A percentile compares a stretch with the other conserved stretches of the same genome.
Evolutionary conservation across 2,888 invertebrate genomes (phyloP).

Genomic region (Cetonia aurata): DNA sequence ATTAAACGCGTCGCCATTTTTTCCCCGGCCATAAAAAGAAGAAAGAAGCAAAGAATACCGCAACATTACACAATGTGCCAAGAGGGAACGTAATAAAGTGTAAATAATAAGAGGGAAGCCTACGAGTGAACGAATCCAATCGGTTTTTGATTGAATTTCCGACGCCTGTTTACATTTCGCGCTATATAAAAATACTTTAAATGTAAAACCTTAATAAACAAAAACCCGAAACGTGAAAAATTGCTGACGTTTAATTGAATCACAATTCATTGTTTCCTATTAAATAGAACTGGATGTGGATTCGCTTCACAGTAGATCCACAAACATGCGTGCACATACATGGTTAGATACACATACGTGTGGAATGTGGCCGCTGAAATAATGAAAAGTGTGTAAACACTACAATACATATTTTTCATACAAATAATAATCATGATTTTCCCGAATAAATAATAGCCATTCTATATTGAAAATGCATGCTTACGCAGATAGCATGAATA

Average conservation of each 20-base stretch:
- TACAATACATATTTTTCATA: too few relatives aligned
- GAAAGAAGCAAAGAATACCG: slow-evolving; percentile 38
- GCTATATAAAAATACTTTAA: slow-evolving; percentile 33
- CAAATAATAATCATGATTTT: neutral
- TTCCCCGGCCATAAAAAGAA: slow-evolving; percentile 27
- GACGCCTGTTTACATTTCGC: slow-evolving; percentile 36
- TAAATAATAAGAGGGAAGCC: slow-evolving; percentile 44
- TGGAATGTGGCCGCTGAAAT: neutral
- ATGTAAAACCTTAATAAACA: slow-evolving; percentile 40
- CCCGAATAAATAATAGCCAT: too few relatives aligned
- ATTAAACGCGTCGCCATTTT: slow-evolving; percentile 30
- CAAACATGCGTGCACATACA: too few relatives aligned
- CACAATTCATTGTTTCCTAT: slow-evolving; percentile 28
- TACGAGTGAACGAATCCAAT: slow-evolving; percentile 39
- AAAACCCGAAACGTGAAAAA: slow-evolving; percentile 24
- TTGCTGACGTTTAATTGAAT: slow-evolving; percentile 30
- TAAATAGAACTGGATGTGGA: neutral
- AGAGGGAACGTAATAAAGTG: slow-evolving; percentile 43
- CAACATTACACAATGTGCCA: slow-evolving; percentile 34
- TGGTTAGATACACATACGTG: neutral
- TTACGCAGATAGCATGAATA: too few relatives aligned
- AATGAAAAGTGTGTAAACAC: neutral
- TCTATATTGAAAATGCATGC: too few relatives aligned
- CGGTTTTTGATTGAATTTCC: slow-evolving; percentile 41
- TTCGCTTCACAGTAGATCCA: neutral